These are phyloP conservation scores for Spodoptera picta DNA, from an alignment of 2,888 invertebrate species.

Conservation along the genomic window DNA sequence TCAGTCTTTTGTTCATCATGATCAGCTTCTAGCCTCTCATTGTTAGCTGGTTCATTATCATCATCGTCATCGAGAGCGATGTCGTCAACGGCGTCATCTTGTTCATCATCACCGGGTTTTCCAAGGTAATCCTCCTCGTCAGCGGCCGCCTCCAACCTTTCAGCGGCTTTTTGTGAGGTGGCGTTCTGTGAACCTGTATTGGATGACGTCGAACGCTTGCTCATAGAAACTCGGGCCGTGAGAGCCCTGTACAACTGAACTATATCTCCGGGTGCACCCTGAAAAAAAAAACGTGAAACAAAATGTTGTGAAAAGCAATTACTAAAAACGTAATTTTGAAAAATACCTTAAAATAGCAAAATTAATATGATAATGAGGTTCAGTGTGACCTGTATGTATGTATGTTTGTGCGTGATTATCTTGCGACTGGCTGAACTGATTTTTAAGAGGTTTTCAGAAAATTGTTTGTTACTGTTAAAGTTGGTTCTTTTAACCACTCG, in stretches of 20 bases:
- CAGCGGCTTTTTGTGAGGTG: slow-evolving; percentile 75
- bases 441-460: too few species aligned
- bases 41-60: slow-evolving; percentile 46
- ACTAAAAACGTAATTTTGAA: too few species aligned
- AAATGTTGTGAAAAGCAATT: not conserved
- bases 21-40: slow-evolving; percentile 65
- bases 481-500: too few species aligned
- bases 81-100: slow-evolving; percentile 55
- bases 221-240: slow-evolving; percentile 72
- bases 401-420: too few species aligned
- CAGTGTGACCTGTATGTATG: too few species aligned
- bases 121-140: slow-evolving; percentile 71
- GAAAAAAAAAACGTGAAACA: slow-evolving; percentile 53
- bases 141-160: slow-evolving; percentile 74
- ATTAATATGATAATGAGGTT: too few species aligned
- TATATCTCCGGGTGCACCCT: slow-evolving; percentile 83
- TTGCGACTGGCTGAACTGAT: too few species aligned
- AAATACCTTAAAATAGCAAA: too few species aligned
- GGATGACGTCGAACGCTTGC: slow-evolving; percentile 60
- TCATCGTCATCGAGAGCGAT: slow-evolving; percentile 55
- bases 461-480: too few species aligned
- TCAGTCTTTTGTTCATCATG: slow-evolving; percentile 68
- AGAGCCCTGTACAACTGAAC: slow-evolving; percentile 76
- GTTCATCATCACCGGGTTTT: slow-evolving; percentile 62
- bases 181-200: slow-evolving; percentile 62